A percentile compares a stretch with the other conserved stretches of the same genome.
Evolutionary conservation across 1,140 invertebrate genomes (phyloP).

Genomic region (Leguminivora glycinivorella): DNA sequence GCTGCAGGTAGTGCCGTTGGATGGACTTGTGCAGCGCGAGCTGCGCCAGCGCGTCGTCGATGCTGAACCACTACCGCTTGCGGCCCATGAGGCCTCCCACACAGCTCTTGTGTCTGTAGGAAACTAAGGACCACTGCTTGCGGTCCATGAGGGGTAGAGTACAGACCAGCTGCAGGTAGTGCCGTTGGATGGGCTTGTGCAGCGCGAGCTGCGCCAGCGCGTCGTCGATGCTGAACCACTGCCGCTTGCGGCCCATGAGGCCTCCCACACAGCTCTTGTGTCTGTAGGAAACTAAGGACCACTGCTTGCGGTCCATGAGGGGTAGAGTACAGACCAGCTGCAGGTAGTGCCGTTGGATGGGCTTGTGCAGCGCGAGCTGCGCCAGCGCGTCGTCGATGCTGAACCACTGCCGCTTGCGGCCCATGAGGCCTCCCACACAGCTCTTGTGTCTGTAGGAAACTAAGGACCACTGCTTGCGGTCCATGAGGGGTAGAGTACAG

Average conservation of each 20-base stretch:
- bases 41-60: constrained; percentile 72
- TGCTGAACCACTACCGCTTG: constrained; percentile 90
- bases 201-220: constrained; percentile 91
- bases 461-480: constrained; percentile 95
- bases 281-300: constrained; percentile 49
- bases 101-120: constrained; percentile 88
- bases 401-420: constrained; percentile 95
- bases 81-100: constrained; percentile 94
- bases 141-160: too few relatives aligned
- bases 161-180: constrained; percentile 84
- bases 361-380: constrained; percentile 92
- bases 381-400: constrained; percentile 91
- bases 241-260: constrained; percentile 91
- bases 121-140: too few relatives aligned
- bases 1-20: constrained; percentile 91
- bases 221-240: constrained; percentile 95
- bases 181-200: constrained; percentile 94
- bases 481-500: constrained; percentile 80
- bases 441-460: constrained; percentile 81
- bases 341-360: constrained; percentile 92
- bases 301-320: too few relatives aligned
- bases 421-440: constrained; percentile 94
- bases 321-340: constrained; percentile 69
- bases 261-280: constrained; percentile 94
- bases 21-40: constrained; percentile 89